phyloP scores from a whole-genome alignment of 2,888 invertebrate genomes.

The Eudasyphora cyanicolor region DNA sequence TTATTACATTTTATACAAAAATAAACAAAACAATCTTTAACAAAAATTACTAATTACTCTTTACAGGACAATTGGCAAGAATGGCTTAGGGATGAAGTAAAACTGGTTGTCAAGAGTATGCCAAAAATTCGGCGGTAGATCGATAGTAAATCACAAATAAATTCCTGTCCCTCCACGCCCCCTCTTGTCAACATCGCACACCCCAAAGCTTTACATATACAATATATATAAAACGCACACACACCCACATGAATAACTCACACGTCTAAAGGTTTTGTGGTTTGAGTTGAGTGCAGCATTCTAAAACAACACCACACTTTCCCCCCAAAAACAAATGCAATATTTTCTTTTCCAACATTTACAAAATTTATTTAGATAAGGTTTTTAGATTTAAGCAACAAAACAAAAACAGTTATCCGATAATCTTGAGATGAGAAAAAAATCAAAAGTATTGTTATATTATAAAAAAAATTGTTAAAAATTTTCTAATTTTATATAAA shows the following conservation, averaged over 20 bases:
- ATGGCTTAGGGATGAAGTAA: constrained; percentile 78
- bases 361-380: neutral
- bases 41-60: constrained; percentile 51
- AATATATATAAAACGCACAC: too few relatives aligned
- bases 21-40: neutral
- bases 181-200: constrained; percentile 8
- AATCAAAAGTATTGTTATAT: neutral
- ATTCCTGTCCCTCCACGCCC: constrained; percentile 21
- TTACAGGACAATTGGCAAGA: constrained; percentile 77
- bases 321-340: constrained; percentile 50
- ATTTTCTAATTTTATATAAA: neutral
- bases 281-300: constrained; percentile 50
- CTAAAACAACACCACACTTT: too few relatives aligned
- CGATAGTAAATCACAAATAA: neutral
- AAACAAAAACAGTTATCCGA: neutral
- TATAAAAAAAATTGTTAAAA: constrained; percentile 8
- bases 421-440: neutral
- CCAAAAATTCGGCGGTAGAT: constrained; percentile 61
- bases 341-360: constrained; percentile 33
- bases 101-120: constrained; percentile 73
- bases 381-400: constrained; percentile 3
- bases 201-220: constrained; percentile 14
- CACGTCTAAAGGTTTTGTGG: constrained; percentile 42
- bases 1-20: too few relatives aligned
- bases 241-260: neutral